Evolutionary conservation across 2,113 vertebrate species (phyloP), one percentile per base, ranked within the genome.

Genomic region (Gorsachius goisagi): DNA sequence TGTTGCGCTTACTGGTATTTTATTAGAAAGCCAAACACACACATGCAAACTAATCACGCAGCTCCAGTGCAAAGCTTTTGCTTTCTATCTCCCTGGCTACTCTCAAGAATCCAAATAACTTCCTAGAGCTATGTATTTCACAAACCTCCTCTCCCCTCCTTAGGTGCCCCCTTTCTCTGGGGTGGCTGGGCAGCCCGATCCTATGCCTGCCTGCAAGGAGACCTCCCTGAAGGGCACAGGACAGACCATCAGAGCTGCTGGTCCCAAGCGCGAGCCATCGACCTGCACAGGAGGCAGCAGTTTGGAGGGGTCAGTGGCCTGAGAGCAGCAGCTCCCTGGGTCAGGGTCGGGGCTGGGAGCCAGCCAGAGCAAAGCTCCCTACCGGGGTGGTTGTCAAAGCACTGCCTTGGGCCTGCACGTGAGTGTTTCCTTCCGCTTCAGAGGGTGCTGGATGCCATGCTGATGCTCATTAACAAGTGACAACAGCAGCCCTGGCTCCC

Each of bases 401-500:
- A 23, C 69, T 64, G 17, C 32, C 88, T 71, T 13, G 7, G 11
- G 60, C 52, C 73, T 58, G 15, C 12, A 19, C 83, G 33, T 41
- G 16, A 18, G 1, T 16, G 45, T 47, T 85, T 71, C 55, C 76
- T 67, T 87, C 44, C 50, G 60, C 8, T 13, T 33, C 19, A 12
- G 44, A 86, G 58, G 58, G n/a, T 53, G 72, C 82, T 83, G 55
- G 68, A 62, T 23, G 59, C 68, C 10, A 2, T 20, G 55, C 81
- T 59, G 72, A 45, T 15, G 49, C 72, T 93, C 64, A 58, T 66
- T 91, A 93, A 75, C 26, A 85, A 80, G 44, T 59, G 69, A 86
- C 64, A 95, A 64, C 44, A 83, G 75, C 32, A 96, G 94, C 67
- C 27, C 79, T 85, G 72, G 86, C 93, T 97, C 94, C 93, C 62